phyloP scores from a whole-genome alignment of 2,113 vertebrate species.

The Dromaius novaehollandiae region DNA sequence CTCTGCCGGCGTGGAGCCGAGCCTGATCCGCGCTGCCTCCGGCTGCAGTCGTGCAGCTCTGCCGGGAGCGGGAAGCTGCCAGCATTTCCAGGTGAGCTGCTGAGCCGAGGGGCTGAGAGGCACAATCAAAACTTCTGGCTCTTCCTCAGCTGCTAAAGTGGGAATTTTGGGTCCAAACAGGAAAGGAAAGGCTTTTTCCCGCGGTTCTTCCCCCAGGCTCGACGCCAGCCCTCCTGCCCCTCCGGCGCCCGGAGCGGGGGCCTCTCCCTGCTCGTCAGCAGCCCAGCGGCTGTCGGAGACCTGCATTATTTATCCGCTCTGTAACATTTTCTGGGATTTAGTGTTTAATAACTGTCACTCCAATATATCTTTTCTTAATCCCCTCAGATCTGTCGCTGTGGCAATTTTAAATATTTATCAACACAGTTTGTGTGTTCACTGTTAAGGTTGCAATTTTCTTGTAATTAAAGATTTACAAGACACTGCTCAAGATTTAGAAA shows the following conservation, averaged over 20 bases:
- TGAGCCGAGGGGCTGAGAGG: neutral
- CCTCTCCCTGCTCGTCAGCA: neutral
- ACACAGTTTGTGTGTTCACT: constrained; percentile 35
- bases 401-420: constrained; percentile 77
- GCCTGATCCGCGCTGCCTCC: too few relatives aligned
- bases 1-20: too few relatives aligned
- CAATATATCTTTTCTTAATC: constrained; percentile 73
- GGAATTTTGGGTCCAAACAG: neutral
- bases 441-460: constrained; percentile 69
- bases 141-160: neutral
- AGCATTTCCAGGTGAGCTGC: neutral
- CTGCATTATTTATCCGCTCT: constrained; percentile 71
- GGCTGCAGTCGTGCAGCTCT: fast-evolving
- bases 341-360: constrained; percentile 78
- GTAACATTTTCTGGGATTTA: constrained; percentile 73
- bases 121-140: neutral
- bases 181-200: neutral
- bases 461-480: constrained; percentile 80
- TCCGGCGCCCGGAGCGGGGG: neutral
- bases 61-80: fast-evolving
- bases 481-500: constrained; percentile 43
- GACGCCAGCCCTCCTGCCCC: neutral
- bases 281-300: constrained; percentile 26
- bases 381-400: constrained; percentile 70
- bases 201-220: too few relatives aligned